Evolutionary conservation across 1,140 invertebrate genomes (phyloP).

Genomic region (Drosophila rhopaloa): DNA sequence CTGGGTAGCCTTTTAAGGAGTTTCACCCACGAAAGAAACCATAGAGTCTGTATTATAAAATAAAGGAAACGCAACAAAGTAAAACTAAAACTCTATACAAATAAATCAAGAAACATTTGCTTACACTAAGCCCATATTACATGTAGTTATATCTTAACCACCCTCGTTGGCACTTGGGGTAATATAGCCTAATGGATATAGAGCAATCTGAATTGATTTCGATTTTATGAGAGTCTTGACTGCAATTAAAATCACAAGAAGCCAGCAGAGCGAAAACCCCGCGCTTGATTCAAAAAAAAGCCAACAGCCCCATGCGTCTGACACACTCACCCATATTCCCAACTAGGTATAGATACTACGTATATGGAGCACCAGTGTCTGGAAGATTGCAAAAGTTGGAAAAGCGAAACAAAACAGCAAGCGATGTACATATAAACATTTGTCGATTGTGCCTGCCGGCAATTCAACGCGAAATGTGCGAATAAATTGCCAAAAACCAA

Average conservation of each 20-base stretch:
- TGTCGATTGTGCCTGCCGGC: constrained; percentile 26
- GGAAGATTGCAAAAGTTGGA: constrained; percentile 37
- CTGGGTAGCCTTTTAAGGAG: too few species aligned
- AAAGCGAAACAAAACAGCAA: constrained; percentile 38
- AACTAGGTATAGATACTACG: not conserved
- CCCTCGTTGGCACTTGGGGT: not conserved
- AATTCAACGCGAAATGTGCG: constrained; percentile 22
- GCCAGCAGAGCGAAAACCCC: constrained; percentile 43
- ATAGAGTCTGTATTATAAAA: too few species aligned
- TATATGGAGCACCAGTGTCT: constrained; percentile 11
- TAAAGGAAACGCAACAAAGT: not conserved
- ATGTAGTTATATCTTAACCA: not conserved
- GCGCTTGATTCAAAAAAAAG: constrained; percentile 20
- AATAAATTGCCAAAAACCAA: constrained; percentile 29
- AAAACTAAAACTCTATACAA: not conserved
- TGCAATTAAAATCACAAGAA: constrained; percentile 55
- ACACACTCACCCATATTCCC: constrained; percentile 31
- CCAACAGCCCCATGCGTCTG: constrained; percentile 11
- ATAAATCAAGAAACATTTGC: not conserved
- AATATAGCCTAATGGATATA: constrained; percentile 6
- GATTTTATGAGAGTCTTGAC: constrained; percentile 23
- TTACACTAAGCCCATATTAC: not conserved
- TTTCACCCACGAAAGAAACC: too few species aligned
- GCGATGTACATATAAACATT: constrained; percentile 23
- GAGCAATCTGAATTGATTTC: constrained; percentile 32